phyloP scores from a whole-genome alignment of 1,140 invertebrate genomes.

The Chionoecetes opilio region DNA sequence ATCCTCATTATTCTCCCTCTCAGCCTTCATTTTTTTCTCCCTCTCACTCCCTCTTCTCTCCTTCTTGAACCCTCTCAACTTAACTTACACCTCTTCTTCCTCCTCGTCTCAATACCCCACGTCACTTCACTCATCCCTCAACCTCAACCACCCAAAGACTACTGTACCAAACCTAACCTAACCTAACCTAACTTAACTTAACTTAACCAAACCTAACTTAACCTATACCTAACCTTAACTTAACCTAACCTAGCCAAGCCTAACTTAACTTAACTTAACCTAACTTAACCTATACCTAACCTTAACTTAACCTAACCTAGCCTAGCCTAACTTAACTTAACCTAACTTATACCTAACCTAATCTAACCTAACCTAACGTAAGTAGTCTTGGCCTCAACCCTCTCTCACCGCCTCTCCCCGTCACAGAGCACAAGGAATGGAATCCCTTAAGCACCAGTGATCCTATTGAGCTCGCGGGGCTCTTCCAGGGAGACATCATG shows the following conservation, averaged over 20 bases:
- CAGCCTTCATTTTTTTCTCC: background rate
- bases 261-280: too few species aligned
- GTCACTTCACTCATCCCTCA: background rate
- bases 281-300: too few species aligned
- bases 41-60: background rate
- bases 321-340: too few species aligned
- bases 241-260: too few species aligned
- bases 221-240: too few species aligned
- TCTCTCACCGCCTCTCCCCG: background rate
- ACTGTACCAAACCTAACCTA: too few species aligned
- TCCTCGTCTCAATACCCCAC: background rate
- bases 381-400: too few species aligned
- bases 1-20: background rate
- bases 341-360: too few species aligned
- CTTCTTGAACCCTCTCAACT: background rate
- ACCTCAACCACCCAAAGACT: background rate
- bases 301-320: too few species aligned
- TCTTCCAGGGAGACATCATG: constrained; percentile 83
- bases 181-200: too few species aligned
- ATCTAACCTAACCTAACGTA: too few species aligned
- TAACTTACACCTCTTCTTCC: background rate
- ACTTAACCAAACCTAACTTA: too few species aligned
- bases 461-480: constrained; percentile 83
- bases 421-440: constrained; percentile 55
- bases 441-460: constrained; percentile 74